Conservation (phyloP, 2,888 invertebrate species). For the Cantharis nigra region DNA sequence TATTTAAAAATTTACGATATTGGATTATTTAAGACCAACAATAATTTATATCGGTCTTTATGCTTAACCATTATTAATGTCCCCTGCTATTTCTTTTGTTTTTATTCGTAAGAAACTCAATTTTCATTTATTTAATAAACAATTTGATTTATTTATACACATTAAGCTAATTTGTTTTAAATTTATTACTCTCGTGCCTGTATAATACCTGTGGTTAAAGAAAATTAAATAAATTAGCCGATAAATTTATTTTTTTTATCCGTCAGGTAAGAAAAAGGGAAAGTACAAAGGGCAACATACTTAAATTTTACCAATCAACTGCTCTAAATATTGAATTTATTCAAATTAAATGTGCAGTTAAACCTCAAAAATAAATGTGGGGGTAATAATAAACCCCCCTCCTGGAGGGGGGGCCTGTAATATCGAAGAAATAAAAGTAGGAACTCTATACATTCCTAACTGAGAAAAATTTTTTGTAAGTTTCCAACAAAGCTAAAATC, state of each 20-base stretch:
- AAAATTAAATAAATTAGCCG: neutral
- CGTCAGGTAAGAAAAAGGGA: too few relatives aligned
- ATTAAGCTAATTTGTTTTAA: neutral
- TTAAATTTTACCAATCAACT: too few relatives aligned
- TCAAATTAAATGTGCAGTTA: too few relatives aligned
- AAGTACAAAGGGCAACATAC: too few relatives aligned
- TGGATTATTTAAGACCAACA: neutral
- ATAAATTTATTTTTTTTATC: neutral
- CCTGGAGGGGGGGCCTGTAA: too few relatives aligned
- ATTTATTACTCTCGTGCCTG: neutral
- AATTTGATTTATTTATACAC: neutral
- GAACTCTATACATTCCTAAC: too few relatives aligned
- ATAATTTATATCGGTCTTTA: neutral
- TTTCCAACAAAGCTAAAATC: too few relatives aligned
- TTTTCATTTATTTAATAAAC: neutral
- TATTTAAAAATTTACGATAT: neutral
- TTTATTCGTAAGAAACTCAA: neutral
- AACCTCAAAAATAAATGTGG: too few relatives aligned
- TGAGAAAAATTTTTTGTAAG: too few relatives aligned
- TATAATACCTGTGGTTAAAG: neutral
- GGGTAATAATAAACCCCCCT: too few relatives aligned
- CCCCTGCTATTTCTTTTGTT: neutral
- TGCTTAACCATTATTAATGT: neutral
- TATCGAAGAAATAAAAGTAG: too few relatives aligned
- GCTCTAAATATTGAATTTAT: too few relatives aligned